Evolutionary conservation across 92 coral and sea anemone genomes (phyloP), one percentile per base, ranked within the genome.

Genomic region (Palythoa heliodiscus): DNA sequence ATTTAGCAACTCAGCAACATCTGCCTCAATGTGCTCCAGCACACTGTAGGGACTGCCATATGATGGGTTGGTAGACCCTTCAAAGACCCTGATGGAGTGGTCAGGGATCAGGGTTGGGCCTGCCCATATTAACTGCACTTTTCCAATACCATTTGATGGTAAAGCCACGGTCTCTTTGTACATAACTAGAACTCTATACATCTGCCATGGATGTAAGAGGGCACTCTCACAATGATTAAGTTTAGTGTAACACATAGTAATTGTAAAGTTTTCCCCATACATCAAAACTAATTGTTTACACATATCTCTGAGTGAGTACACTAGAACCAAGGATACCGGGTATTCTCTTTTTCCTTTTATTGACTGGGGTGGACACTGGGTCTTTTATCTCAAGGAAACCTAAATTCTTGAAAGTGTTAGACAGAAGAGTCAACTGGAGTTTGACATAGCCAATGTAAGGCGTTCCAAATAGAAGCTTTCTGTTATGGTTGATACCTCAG

Each of bases 401-500:
- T 20, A 91, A 40, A 14, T 86, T 84, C 7, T 58, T 15, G 14
- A 58, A 58, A 8, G 7, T 78, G 60, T 70, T 70, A 68, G 78
- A 88, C 19, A 91, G 77, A 70, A 73, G 90, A 86, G 87, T 74
- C 73, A 88, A 77, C 88, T 88, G 76, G 72, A 86, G 90, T 70
- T 88, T 86, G 5, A 89, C 94, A 64, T 91, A 89, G 47, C 92
- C 92, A n/a, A 82, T 52, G 85, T 86, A 77, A 70, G 92, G 94
- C 39, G 77, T 69, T 87, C 79, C 58, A 60, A 64, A 81, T 87
- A 90, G 80, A 90, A 90, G 83, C 88, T 76, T 60, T 90, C 88
- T 13, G 91, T 90, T 20, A 83, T 83, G 19, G 88, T 90, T 77
- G 76, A 90, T 88, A 87, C 93, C 60, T 90, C 91, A 24, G 93